Conservation (phyloP, 2,113 vertebrate species). For the Barbus barbus region DNA sequence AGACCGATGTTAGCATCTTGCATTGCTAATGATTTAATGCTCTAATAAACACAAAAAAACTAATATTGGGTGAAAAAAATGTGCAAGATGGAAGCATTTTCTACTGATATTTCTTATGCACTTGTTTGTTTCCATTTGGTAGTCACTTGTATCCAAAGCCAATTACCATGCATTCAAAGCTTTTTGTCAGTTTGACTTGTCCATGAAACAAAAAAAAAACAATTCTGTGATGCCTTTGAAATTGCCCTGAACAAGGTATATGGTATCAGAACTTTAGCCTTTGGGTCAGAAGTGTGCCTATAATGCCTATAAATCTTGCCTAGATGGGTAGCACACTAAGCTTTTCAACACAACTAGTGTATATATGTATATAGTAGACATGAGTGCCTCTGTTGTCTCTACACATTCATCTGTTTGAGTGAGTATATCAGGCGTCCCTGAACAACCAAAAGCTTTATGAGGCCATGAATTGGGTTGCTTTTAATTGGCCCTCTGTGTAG, state of each 20-base stretch:
- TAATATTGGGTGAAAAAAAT: neutral
- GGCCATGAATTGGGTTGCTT: slow-evolving; percentile 49
- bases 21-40: too few relatives aligned
- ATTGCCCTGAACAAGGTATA: neutral
- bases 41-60: neutral
- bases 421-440: slow-evolving; percentile 42
- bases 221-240: neutral
- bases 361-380: neutral
- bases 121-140: neutral
- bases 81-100: neutral
- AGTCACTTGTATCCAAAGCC: neutral
- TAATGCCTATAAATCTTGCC: neutral
- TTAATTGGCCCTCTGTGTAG: slow-evolving; percentile 57
- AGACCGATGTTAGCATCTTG: too few relatives aligned
- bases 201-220: too few relatives aligned
- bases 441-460: slow-evolving; percentile 53
- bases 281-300: neutral
- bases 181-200: too few relatives aligned
- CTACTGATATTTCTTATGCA: too few relatives aligned
- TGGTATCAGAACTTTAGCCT: neutral
- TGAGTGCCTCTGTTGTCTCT: slow-evolving; percentile 24
- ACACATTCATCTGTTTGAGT: slow-evolving; percentile 49
- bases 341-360: neutral
- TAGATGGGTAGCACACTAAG: neutral
- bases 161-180: neutral